These are phyloP conservation scores for Drosophila subobscura DNA, from an alignment of 1,140 invertebrate species.

Conservation along the genomic window DNA sequence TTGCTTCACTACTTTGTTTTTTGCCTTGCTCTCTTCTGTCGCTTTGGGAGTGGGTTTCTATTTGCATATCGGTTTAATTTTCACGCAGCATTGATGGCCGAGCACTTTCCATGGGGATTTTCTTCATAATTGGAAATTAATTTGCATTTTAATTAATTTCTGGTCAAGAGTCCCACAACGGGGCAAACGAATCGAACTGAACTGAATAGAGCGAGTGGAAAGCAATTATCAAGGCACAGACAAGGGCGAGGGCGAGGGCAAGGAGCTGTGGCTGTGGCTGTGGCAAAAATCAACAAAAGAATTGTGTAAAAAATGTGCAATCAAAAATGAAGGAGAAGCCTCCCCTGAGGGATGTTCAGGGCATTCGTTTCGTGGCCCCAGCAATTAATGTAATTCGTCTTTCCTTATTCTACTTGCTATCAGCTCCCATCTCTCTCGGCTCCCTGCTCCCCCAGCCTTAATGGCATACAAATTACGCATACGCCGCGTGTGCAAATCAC, in stretches of 20 bases:
- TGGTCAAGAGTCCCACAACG: conserved; percentile 36
- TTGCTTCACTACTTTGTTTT: conserved; percentile 8
- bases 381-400: conserved; percentile 77
- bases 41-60: conserved; percentile 15
- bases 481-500: conserved; percentile 54
- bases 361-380: conserved; percentile 33
- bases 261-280: conserved; percentile 37
- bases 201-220: conserved; percentile 38
- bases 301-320: conserved; percentile 57
- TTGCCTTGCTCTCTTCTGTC: conserved; percentile 5
- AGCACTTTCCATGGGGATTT: conserved; percentile 26
- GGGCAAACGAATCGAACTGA: conserved; percentile 35
- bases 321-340: conserved; percentile 34
- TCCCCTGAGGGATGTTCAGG: conserved; percentile 6
- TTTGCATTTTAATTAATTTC: conserved; percentile 77
- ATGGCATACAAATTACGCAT: conserved; percentile 72
- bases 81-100: conserved; percentile 13
- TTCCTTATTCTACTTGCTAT: neutral
- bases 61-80: conserved; percentile 52
- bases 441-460: conserved; percentile 14
- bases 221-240: conserved; percentile 64
- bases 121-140: conserved; percentile 69
- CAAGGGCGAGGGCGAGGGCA: conserved; percentile 1
- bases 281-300: conserved; percentile 55
- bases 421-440: neutral